These are phyloP conservation scores for Acyrthosiphon pisum DNA, from an alignment of 1,140 invertebrate species.

Conservation along the genomic window DNA sequence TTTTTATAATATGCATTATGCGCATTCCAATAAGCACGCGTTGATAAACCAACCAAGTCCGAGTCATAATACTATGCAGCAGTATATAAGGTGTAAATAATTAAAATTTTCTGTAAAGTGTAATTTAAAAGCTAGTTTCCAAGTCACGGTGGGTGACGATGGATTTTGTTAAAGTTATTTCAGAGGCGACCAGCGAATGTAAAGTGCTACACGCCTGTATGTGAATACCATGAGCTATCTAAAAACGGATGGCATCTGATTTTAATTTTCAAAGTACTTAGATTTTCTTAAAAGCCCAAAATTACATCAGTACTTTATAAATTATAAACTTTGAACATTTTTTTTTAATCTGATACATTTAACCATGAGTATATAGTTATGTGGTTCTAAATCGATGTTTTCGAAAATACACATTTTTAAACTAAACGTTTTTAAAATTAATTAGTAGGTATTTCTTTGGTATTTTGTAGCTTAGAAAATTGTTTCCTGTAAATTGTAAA, in stretches of 20 bases:
- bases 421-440: not conserved
- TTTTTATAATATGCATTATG: not conserved
- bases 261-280: not conserved
- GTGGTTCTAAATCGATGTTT: not conserved
- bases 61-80: not conserved
- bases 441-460: not conserved
- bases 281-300: not conserved
- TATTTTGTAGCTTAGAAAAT: not conserved
- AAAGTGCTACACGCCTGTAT: not conserved
- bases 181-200: not conserved
- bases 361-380: not conserved
- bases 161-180: not conserved
- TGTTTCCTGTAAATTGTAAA: not conserved
- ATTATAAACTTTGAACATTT: not conserved
- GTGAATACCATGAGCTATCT: not conserved
- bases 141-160: not conserved
- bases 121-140: not conserved
- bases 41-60: not conserved
- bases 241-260: not conserved
- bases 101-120: not conserved
- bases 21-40: not conserved
- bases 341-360: not conserved
- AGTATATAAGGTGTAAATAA: not conserved
- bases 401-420: not conserved
- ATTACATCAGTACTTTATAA: not conserved